Conservation (phyloP, 1,140 invertebrate species). For the Hylaeus volcanicus region DNA sequence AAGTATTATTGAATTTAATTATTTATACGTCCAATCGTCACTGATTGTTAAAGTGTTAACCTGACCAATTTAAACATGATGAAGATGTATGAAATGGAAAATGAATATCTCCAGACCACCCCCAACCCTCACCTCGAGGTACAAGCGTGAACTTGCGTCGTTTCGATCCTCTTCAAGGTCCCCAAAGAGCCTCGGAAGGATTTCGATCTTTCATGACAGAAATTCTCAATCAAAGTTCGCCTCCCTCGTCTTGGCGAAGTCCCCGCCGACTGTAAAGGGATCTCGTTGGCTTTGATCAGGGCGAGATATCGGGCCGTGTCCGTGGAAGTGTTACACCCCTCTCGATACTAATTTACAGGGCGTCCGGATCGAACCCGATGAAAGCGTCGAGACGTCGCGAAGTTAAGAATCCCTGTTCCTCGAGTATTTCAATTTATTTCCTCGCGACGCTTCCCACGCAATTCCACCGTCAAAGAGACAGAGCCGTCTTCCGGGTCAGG, state of each 20-base stretch:
- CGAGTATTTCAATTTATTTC: slow-evolving; percentile 36
- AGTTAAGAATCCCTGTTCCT: slow-evolving; percentile 11
- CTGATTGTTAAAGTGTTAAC: too few species aligned
- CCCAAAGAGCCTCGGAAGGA: neutral
- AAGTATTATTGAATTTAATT: too few species aligned
- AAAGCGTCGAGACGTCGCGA: slow-evolving; percentile 13
- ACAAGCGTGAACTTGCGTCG: neutral
- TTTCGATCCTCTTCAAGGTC: neutral
- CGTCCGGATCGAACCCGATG: slow-evolving; percentile 18
- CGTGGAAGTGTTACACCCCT: slow-evolving; percentile 5
- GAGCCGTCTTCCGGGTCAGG: neutral
- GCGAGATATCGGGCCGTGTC: slow-evolving; percentile 12
- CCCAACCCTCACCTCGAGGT: too few species aligned
- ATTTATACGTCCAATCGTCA: too few species aligned
- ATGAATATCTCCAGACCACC: too few species aligned
- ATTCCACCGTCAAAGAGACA: slow-evolving; percentile 15
- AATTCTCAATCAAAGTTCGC: slow-evolving; percentile 36
- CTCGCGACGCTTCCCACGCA: neutral
- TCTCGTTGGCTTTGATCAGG: slow-evolving; percentile 33
- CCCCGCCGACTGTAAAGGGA: slow-evolving; percentile 14
- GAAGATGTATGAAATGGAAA: too few species aligned
- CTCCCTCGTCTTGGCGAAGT: slow-evolving; percentile 1
- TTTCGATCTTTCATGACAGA: neutral
- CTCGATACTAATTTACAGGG: slow-evolving; percentile 23
- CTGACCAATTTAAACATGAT: too few species aligned